Evolutionary conservation across 2,888 invertebrate species (phyloP).

Genomic region (Parnassius orleans): DNA sequence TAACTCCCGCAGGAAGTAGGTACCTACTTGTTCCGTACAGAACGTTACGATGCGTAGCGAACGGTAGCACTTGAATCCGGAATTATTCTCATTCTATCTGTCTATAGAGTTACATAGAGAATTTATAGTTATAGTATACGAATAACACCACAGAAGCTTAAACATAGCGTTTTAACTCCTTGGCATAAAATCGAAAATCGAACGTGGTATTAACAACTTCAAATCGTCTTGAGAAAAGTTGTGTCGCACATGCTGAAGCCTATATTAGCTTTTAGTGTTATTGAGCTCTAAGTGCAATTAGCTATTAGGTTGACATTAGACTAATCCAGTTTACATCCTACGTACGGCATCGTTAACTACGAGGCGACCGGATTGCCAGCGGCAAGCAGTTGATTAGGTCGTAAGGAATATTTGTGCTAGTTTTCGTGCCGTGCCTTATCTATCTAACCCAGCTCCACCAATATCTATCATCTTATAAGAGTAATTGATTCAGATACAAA

Average conservation of each 20-base stretch:
- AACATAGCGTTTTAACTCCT: conserved; percentile 23
- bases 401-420: conserved; percentile 56
- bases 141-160: conserved; percentile 6
- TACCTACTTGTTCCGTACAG: conserved; percentile 32
- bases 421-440: conserved; percentile 66
- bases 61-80: conserved; percentile 51
- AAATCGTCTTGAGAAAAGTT: conserved; percentile 40
- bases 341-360: conserved; percentile 28
- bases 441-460: conserved; percentile 38
- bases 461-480: conserved; percentile 51
- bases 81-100: conserved; percentile 53
- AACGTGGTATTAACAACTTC: conserved; percentile 34
- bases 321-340: conserved; percentile 31
- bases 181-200: conserved; percentile 37
- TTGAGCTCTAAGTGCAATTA: conserved; percentile 43
- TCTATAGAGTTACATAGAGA: conserved; percentile 29
- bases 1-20: conserved; percentile 21
- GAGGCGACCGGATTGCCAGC: conserved; percentile 38
- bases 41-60: conserved; percentile 44
- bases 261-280: conserved; percentile 40
- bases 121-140: conserved; percentile 19
- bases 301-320: conserved; percentile 53
- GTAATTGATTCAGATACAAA: conserved; percentile 54
- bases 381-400: conserved; percentile 55
- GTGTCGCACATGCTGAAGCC: conserved; percentile 40